Conservation (phyloP, 2,888 invertebrate genomes). For the Cordilura impudica region DNA sequence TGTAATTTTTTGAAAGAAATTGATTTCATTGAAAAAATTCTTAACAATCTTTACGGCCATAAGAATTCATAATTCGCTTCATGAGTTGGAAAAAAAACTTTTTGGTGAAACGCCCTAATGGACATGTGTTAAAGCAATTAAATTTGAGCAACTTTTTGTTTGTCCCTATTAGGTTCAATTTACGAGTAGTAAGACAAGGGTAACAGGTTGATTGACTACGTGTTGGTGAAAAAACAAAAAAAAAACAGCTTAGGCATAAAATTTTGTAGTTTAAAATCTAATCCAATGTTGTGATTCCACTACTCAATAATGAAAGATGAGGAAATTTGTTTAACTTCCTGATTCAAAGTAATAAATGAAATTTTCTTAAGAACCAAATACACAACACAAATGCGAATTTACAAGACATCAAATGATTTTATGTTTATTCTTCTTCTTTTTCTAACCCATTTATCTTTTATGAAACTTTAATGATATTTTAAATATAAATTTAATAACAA, state of each 20-base stretch:
- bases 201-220: not conserved
- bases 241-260: not conserved
- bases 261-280: not conserved
- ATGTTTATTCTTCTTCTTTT: not conserved
- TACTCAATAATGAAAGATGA: conserved; percentile 18
- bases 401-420: not conserved
- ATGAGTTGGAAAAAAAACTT: too few species aligned
- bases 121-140: too few species aligned
- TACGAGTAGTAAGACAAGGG: not conserved
- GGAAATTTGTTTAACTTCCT: conserved; percentile 76
- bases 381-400: not conserved
- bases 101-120: too few species aligned
- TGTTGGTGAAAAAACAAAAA: not conserved
- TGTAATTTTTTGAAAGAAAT: too few species aligned
- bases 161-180: not conserved
- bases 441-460: too few species aligned
- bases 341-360: conserved; percentile 72
- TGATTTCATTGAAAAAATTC: too few species aligned
- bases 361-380: not conserved
- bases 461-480: not conserved
- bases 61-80: too few species aligned
- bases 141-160: too few species aligned
- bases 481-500: not conserved
- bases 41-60: too few species aligned
- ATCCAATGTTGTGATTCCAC: not conserved